Evolutionary conservation across 1,140 invertebrate species (phyloP).

Genomic region (silkworm (Bombyx mori)): DNA sequence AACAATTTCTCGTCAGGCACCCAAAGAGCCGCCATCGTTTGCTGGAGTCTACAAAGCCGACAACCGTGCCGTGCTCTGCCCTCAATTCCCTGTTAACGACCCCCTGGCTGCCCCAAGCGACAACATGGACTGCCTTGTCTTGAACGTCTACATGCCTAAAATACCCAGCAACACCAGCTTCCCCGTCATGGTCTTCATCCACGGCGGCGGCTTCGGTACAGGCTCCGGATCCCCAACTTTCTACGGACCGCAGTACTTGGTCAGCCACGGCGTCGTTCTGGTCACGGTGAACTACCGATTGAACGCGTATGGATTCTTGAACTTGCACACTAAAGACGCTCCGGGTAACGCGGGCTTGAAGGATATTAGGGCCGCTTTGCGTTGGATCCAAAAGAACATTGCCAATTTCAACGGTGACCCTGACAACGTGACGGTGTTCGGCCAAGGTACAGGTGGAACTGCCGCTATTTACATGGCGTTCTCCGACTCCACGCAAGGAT

Average conservation of each 20-base stretch:
- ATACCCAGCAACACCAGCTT: slow-evolving; percentile 51
- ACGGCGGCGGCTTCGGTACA: slow-evolving; percentile 74
- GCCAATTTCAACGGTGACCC: slow-evolving; percentile 76
- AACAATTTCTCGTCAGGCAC: slow-evolving; percentile 28
- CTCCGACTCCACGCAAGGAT: slow-evolving; percentile 72
- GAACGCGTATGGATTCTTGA: slow-evolving; percentile 77
- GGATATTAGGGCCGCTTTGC: slow-evolving; percentile 75
- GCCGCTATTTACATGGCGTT: slow-evolving; percentile 72
- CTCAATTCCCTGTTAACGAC: slow-evolving; percentile 49
- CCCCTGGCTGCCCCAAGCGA: slow-evolving; percentile 46
- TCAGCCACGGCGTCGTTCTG: slow-evolving; percentile 68
- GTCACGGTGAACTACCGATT: slow-evolving; percentile 73
- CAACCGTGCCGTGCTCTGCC: slow-evolving; percentile 38
- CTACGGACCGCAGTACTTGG: slow-evolving; percentile 70
- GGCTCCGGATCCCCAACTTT: slow-evolving; percentile 66
- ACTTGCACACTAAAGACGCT: slow-evolving; percentile 69
- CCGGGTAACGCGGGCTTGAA: slow-evolving; percentile 61
- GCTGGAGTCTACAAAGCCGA: slow-evolving; percentile 48
- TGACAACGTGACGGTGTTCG: slow-evolving; percentile 74
- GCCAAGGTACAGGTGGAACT: slow-evolving; percentile 75
- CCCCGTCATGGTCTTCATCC: slow-evolving; percentile 77
- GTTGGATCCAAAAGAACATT: slow-evolving; percentile 78
- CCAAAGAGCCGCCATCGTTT: slow-evolving; percentile 35
- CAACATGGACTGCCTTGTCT: slow-evolving; percentile 73
- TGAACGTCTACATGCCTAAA: slow-evolving; percentile 74